Evolutionary conservation across 2,797 vertebrate species (phyloP).

Genomic region (Darevskia nairensis): DNA sequence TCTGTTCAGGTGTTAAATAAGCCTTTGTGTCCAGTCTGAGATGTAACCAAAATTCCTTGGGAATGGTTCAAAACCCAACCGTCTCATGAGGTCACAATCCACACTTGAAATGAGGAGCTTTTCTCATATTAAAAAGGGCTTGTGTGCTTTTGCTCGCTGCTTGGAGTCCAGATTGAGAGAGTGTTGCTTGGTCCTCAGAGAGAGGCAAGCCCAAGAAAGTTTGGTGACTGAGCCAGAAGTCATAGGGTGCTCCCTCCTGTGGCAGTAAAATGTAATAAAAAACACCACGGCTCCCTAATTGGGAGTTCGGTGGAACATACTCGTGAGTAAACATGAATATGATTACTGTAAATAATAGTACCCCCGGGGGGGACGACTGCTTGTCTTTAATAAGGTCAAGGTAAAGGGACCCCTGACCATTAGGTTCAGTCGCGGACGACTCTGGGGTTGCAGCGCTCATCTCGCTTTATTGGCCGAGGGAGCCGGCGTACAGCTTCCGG

Average conservation of each 20-base stretch:
- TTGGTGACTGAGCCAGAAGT: background rate
- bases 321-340: background rate
- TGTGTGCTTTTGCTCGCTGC: background rate
- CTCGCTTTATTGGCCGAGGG: no score
- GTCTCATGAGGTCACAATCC: background rate
- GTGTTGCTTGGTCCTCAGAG: background rate
- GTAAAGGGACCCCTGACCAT: no score
- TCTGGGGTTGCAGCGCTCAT: no score
- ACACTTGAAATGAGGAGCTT: background rate
- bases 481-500: no score
- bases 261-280: background rate
- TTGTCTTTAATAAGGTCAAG: no score
- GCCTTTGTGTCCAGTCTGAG: background rate
- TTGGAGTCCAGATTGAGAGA: background rate
- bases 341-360: background rate
- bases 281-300: background rate
- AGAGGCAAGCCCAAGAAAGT: background rate
- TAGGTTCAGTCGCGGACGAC: no score
- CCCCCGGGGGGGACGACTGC: no score
- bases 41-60: background rate
- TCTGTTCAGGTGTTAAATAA: background rate
- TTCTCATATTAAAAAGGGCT: no score
- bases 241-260: background rate
- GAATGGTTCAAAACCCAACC: background rate
- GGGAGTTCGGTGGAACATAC: background rate